A percentile compares a stretch with the other conserved stretches of the same genome.
phyloP scores from a whole-genome alignment of 2,888 invertebrate genomes.

The Anorthoa munda region DNA sequence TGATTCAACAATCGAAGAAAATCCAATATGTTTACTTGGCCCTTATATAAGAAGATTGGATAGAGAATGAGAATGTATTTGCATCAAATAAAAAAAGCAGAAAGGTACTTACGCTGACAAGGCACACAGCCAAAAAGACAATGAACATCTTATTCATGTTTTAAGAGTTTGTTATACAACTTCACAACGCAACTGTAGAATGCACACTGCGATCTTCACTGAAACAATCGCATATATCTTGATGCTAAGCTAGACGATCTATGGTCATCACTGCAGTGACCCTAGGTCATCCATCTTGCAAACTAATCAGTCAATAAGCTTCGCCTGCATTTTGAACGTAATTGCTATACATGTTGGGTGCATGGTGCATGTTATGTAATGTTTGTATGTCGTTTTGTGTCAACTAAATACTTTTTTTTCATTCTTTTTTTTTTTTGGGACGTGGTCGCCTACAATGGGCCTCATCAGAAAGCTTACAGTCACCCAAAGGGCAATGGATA shows the following conservation, averaged over 20 bases:
- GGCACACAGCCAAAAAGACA: constrained; percentile 80
- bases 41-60: no score
- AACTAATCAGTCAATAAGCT: constrained; percentile 75
- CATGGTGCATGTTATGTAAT: no score
- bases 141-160: constrained; percentile 83
- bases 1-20: no score
- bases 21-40: not conserved
- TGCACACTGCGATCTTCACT: constrained; percentile 67
- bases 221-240: constrained; percentile 69
- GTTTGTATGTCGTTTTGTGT: no score
- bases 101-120: constrained; percentile 76
- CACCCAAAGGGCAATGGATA: no score
- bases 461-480: no score
- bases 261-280: constrained; percentile 74
- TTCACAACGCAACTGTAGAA: constrained; percentile 61
- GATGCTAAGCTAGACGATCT: constrained; percentile 52
- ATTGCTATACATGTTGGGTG: not conserved
- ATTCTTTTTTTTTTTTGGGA: no score
- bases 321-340: constrained; percentile 14
- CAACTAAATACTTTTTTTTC: no score
- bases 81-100: not conserved
- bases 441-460: no score
- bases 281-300: constrained; percentile 68
- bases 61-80: no score
- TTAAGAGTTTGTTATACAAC: constrained; percentile 61